Evolutionary conservation across 2,113 vertebrate species (phyloP), one percentile per base, ranked within the genome.

Genomic region (Catharus minimus): DNA sequence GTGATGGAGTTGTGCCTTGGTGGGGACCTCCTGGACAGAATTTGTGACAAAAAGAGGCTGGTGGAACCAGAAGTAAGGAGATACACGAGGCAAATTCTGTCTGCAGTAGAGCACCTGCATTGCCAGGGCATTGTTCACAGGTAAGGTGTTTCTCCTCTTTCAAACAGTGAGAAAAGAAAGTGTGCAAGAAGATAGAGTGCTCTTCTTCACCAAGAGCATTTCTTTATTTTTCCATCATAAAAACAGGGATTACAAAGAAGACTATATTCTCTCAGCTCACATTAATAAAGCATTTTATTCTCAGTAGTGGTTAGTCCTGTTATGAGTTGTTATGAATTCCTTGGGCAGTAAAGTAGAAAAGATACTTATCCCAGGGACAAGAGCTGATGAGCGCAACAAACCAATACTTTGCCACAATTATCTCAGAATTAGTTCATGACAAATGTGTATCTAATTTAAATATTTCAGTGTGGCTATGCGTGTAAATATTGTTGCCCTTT

Each of bases 11-110:
- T 98, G 33, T 98, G 98, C 62, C 95, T 97, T 0, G 98, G 98
- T 0, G 96, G 98, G 47, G 98, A 98, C 94, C 97, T 99, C 92
- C 98, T 98, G 98, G 97, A 98, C 86, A 88, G 97, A 69, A 98
- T 99, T 72, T 98, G 97, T 88, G 97, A 98, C 27, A 97, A 96
- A 96, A 98, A 97, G 94, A 97, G 98, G 72, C 97, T 98, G 94
- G 92, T 97, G 15, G 98, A 98, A 96, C 95, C 82, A 58, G 97
- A 98, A 96, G 98, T 98, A 83, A 97, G 96, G 39, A 97, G 97
- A 56, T 98, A 98, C 95, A 98, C 94, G 22, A 95, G 97, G 22
- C 98, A 99, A 95, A 98, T 98, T 90, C 97, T 98, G 39, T 98
- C 98, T 28, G 98, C 97, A 9, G 97, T 98, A 41, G 97, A 97